Conservation (phyloP, 1,140 invertebrate genomes). For the Drosophila pectinifera region DNA sequence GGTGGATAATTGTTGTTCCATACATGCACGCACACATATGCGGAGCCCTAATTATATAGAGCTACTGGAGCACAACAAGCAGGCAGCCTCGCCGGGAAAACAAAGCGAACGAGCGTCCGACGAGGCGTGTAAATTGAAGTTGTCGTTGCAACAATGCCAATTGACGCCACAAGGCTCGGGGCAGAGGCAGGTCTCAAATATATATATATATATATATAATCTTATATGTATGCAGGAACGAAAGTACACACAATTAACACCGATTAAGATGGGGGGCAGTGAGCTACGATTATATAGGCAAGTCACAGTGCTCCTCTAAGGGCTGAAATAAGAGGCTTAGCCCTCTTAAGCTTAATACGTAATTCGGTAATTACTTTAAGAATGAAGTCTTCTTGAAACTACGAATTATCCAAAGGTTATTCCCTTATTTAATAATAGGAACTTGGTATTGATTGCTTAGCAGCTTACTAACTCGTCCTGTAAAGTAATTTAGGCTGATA, state of each 20-base stretch:
- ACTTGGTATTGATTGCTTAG: neutral
- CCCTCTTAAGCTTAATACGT: neutral
- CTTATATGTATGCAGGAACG: neutral
- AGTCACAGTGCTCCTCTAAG: slow-evolving; percentile 8
- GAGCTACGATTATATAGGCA: slow-evolving; percentile 16
- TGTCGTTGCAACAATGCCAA: slow-evolving; percentile 57
- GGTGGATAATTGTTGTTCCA: slow-evolving; percentile 52
- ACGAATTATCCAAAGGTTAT: neutral
- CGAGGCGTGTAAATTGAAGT: slow-evolving; percentile 73
- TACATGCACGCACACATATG: neutral
- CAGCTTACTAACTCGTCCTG: neutral
- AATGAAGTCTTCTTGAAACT: neutral
- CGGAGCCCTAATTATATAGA: slow-evolving; percentile 65
- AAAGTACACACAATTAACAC: slow-evolving; percentile 56
- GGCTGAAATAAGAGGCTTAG: slow-evolving; percentile 3
- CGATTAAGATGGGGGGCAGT: slow-evolving; percentile 50
- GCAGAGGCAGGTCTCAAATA: slow-evolving; percentile 9
- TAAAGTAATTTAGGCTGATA: too few relatives aligned
- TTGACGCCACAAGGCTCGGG: slow-evolving; percentile 34
- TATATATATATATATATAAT: slow-evolving; percentile 7
- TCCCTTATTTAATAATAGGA: neutral
- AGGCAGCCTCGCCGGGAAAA: slow-evolving; percentile 37
- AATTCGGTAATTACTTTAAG: neutral
- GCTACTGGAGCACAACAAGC: slow-evolving; percentile 57
- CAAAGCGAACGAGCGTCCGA: slow-evolving; percentile 44